Evolutionary conservation across 92 coral and sea anemone genomes (phyloP).

Genomic region (Umimayanthus chanpuru): DNA sequence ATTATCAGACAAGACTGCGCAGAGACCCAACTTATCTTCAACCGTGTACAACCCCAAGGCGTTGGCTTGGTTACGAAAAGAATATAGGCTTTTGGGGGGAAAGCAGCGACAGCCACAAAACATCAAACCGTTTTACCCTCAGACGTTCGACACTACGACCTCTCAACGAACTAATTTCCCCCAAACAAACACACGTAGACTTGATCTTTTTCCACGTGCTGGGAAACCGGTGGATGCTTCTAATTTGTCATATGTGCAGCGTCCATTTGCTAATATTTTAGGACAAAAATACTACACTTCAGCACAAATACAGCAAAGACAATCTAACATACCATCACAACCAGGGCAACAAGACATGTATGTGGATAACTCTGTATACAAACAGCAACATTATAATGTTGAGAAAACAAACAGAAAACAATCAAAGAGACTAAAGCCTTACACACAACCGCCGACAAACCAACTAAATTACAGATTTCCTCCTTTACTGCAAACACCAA

Average conservation of each 20-base stretch:
- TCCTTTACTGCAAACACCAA: background rate
- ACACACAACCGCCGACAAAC: background rate
- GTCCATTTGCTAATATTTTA: background rate
- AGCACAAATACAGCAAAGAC: constrained; percentile 1
- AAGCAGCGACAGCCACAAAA: background rate
- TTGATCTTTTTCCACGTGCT: background rate
- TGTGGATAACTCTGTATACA: background rate
- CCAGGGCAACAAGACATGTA: constrained; percentile 11
- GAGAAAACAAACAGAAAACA: background rate
- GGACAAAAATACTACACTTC: background rate
- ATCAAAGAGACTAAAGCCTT: background rate
- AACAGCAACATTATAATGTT: background rate
- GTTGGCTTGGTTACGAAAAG: constrained; percentile 45
- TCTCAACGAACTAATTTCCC: constrained; percentile 21
- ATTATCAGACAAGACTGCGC: background rate
- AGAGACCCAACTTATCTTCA: constrained; percentile 11
- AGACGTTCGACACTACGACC: background rate
- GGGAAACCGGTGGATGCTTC: background rate
- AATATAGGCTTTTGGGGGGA: constrained; percentile 10
- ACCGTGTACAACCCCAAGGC: constrained; percentile 33
- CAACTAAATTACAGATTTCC: background rate
- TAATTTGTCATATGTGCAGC: background rate
- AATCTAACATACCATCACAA: background rate
- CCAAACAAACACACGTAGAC: background rate
- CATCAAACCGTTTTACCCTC: background rate